A percentile compares a stretch with the other conserved stretches of the same genome.
Evolutionary conservation across 2,888 invertebrate species (phyloP).

Genomic region (Microctonus brassicae): DNA sequence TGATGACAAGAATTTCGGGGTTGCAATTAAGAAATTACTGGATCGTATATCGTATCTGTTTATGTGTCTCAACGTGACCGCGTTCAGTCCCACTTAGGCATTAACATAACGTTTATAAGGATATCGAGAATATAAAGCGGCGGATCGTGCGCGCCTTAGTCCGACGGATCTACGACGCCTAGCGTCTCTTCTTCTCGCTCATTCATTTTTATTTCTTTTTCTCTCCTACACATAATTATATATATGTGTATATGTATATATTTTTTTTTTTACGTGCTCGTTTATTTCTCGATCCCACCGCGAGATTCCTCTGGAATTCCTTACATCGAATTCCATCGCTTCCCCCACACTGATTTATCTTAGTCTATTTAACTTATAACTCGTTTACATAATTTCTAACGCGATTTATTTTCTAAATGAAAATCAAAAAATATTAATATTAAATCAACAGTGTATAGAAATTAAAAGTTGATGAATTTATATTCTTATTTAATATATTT

Average conservation of each 20-base stretch:
- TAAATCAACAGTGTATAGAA: neutral
- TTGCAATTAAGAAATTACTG: conserved; percentile 69
- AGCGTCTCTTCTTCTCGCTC: conserved; percentile 39
- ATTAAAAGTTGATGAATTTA: neutral
- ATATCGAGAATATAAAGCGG: conserved; percentile 43
- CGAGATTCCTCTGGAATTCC: conserved; percentile 24
- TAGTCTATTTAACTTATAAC: conserved; percentile 21
- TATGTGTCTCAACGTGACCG: conserved; percentile 49
- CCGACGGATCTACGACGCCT: conserved; percentile 59
- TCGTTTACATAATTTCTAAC: conserved; percentile 13
- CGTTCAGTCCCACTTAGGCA: conserved; percentile 43
- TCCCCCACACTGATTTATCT: conserved; percentile 29
- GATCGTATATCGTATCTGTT: conserved; percentile 66
- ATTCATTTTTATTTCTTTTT: conserved; percentile 22
- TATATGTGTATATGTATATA: neutral
- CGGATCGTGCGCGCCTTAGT: conserved; percentile 36
- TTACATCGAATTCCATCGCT: conserved; percentile 30
- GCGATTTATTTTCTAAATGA: neutral
- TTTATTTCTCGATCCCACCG: conserved; percentile 4
- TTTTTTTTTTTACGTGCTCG: neutral
- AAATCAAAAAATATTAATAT: neutral
- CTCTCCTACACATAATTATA: neutral
- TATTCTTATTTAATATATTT: neutral
- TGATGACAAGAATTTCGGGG: conserved; percentile 67
- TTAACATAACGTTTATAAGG: conserved; percentile 61